A percentile compares a stretch with the other conserved stretches of the same genome.
phyloP scores from a whole-genome alignment of 2,797 vertebrate species.

The Furcifer pardalis region DNA sequence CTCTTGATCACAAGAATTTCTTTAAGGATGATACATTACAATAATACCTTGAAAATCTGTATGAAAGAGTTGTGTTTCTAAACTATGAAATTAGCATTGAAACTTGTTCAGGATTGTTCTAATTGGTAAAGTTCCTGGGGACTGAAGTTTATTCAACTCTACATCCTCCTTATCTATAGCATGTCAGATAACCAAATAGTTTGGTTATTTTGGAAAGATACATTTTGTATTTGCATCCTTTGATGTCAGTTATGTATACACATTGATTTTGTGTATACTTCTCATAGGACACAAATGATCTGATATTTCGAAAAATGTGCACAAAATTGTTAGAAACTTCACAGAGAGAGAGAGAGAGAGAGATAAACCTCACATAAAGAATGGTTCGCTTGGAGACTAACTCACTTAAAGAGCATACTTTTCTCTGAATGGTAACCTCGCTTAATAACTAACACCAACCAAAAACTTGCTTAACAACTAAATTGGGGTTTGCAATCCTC shows the following conservation, averaged over 20 bases:
- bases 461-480: no score
- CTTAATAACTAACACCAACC: no score
- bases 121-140: background rate
- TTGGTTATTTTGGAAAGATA: background rate
- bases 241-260: background rate
- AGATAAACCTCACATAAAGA: no score
- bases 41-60: conserved; percentile 7
- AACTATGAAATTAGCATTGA: background rate
- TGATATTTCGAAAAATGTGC: no score
- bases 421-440: no score
- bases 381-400: no score
- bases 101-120: background rate
- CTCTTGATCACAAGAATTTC: conserved; percentile 2
- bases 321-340: no score
- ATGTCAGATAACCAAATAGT: background rate
- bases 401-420: no score
- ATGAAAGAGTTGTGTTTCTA: conserved; percentile 18
- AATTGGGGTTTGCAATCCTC: no score
- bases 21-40: conserved; percentile 11
- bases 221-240: background rate
- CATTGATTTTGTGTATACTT: background rate
- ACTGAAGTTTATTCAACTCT: background rate
- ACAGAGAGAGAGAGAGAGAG: no score
- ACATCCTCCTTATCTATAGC: background rate
- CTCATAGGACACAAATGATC: no score